Evolutionary conservation across 23 tunicate genomes (phyloP).

Genomic region (Trididemnum miniatum): DNA sequence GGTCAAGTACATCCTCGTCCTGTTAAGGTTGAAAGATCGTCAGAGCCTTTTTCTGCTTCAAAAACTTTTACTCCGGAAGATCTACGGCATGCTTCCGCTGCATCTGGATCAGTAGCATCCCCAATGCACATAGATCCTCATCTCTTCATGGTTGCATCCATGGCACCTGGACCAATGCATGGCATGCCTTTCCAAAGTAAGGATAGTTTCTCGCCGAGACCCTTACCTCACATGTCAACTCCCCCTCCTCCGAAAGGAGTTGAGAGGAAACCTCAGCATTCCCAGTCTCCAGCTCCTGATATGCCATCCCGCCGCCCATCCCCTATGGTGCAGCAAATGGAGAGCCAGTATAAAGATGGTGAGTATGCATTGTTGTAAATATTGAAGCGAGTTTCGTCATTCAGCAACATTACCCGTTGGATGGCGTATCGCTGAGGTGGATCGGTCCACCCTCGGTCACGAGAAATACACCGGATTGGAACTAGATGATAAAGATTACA

Average conservation of each 20-base stretch:
- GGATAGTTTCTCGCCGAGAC: conserved; percentile 31
- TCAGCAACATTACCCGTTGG: neutral
- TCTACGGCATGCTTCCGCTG: neutral
- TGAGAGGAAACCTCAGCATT: conserved; percentile 20
- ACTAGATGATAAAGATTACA: too few relatives aligned
- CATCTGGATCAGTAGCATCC: neutral
- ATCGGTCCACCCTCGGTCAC: too few relatives aligned
- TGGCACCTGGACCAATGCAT: neutral
- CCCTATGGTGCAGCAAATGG: conserved; percentile 15
- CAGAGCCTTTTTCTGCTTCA: neutral
- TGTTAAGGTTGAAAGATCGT: conserved; percentile 6
- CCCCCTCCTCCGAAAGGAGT: conserved; percentile 19
- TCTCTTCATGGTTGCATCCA: neutral
- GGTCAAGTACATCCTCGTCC: neutral
- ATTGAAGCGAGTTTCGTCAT: neutral
- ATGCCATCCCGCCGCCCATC: conserved; percentile 5
- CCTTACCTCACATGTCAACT: conserved; percentile 17
- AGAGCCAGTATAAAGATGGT: conserved; percentile 32
- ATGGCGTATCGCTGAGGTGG: too few relatives aligned
- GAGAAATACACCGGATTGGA: too few relatives aligned
- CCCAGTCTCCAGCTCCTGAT: conserved; percentile 4
- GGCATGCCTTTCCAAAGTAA: neutral
- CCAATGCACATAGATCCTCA: conserved; percentile 4
- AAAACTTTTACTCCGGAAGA: conserved; percentile 11
- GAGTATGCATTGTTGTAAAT: neutral